These are phyloP conservation scores for Mus spretus DNA, from an alignment of 2,797 vertebrate species.

Conservation along the genomic window DNA sequence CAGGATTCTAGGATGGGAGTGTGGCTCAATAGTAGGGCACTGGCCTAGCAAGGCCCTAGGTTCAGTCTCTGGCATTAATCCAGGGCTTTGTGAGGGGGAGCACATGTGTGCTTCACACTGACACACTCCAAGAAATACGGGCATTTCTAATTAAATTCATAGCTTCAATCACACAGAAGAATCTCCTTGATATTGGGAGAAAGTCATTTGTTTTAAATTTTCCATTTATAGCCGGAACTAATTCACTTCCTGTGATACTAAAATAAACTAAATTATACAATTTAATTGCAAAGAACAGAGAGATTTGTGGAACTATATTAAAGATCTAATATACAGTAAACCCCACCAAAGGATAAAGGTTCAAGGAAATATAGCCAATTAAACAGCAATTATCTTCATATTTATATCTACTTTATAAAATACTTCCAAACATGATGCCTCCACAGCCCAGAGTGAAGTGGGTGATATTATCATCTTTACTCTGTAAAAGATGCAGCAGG, in stretches of 20 bases:
- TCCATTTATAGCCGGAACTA: slow-evolving; percentile 41
- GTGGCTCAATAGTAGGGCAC: neutral
- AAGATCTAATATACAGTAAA: slow-evolving; percentile 43
- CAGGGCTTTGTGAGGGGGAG: neutral
- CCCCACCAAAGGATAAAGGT: slow-evolving; percentile 39
- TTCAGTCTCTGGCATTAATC: neutral
- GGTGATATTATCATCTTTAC: neutral
- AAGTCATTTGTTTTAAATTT: slow-evolving; percentile 68
- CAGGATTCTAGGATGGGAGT: neutral
- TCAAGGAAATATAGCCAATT: slow-evolving; percentile 20
- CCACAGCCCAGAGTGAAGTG: neutral
- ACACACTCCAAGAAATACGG: slow-evolving; percentile 16
- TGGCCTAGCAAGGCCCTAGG: neutral
- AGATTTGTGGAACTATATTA: slow-evolving; percentile 42
- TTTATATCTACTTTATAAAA: slow-evolving; percentile 14
- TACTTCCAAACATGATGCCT: neutral
- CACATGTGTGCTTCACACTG: neutral
- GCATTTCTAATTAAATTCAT: slow-evolving; percentile 59
- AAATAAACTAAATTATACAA: slow-evolving; percentile 45
- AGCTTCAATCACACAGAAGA: slow-evolving; percentile 45
- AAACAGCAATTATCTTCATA: slow-evolving; percentile 32
- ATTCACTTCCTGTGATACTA: slow-evolving; percentile 22
- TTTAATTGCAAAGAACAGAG: slow-evolving; percentile 33
- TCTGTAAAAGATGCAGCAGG: neutral
- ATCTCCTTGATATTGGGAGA: slow-evolving; percentile 56